Base-by-base conservation (phyloP, 1,140 invertebrate genomes). In the Ruditapes philippinarum region DNA sequence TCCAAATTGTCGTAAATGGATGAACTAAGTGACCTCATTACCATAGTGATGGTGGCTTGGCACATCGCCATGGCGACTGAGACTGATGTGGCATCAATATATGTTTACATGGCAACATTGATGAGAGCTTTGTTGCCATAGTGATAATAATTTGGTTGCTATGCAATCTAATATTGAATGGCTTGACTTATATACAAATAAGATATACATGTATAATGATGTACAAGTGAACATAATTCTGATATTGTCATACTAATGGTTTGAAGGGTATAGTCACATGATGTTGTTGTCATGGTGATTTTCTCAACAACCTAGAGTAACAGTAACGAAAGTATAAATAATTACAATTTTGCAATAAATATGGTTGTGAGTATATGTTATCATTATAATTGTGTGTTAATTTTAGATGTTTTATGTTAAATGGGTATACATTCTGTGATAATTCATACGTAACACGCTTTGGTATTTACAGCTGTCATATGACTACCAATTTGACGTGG, bases 401-500 rank as follows among this genome's bases (percentile, higher is more conserved):
- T 19, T 73, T 19, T 38, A 3, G 4, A 3, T 7, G 38, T 28
- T 62, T 25, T 62, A 25, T 62, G 57, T 28, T 73, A 45, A 28
- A 25, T 38, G n/a, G n/a, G n/a, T n/a, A n/a, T n/a, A n/a, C n/a
- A n/a, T n/a, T n/a, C n/a, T n/a, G n/a, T n/a, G n/a, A n/a, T n/a
- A n/a, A n/a, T n/a, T n/a, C n/a, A 73, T 73, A 2, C n/a, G 19
- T 62, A 38, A 38, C 33, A 28, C 12, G 36, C n/a, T 38, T 45
- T 73, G 68, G 36, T 40, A 57, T 62, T 97, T 97, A 57, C 96
- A 99, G 99, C 96, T 99, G 94, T 98, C 98, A 31, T 99, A 99
- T 95, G 99, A 99, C 96, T 99, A 99, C 96, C 99, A 99, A 96
- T 99, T 99, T 96, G 99, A 99, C 95, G 98, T 99, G 94, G 99